Conservation (phyloP, 1,140 invertebrate genomes). For the Kradibia gibbosae region DNA sequence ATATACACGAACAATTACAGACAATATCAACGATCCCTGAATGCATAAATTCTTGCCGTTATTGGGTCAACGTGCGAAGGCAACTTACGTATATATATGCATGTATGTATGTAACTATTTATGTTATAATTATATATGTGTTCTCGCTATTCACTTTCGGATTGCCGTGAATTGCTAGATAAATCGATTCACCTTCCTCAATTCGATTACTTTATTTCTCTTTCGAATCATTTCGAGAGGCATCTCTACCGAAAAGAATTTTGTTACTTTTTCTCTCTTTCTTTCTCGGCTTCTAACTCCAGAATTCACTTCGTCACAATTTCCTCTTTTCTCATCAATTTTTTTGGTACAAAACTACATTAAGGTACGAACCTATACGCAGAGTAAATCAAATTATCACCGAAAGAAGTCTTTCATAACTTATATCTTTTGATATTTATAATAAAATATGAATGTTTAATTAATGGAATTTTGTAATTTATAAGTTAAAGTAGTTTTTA, state of each 20-base stretch:
- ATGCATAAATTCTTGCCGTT: background rate
- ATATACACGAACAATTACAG: too few relatives aligned
- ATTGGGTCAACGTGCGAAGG: constrained; percentile 43
- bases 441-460: too few relatives aligned
- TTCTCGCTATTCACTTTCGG: background rate
- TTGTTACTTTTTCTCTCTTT: background rate
- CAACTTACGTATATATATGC: background rate
- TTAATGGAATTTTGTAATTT: too few relatives aligned
- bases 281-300: background rate
- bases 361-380: too few relatives aligned
- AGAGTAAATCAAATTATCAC: too few relatives aligned
- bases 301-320: too few relatives aligned
- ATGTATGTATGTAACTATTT: too few relatives aligned
- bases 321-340: too few relatives aligned
- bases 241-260: background rate
- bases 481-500: too few relatives aligned
- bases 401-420: too few relatives aligned
- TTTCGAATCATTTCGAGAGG: background rate
- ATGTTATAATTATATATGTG: background rate
- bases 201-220: background rate
- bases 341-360: too few relatives aligned
- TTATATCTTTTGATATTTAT: too few relatives aligned
- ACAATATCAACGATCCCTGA: constrained; percentile 21
- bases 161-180: background rate
- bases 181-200: background rate